Percentiles rank a stretch among this genome's conserved stretches.
Conservation (phyloP, 2,888 invertebrate genomes). For the Ornithoptera alexandrae region DNA sequence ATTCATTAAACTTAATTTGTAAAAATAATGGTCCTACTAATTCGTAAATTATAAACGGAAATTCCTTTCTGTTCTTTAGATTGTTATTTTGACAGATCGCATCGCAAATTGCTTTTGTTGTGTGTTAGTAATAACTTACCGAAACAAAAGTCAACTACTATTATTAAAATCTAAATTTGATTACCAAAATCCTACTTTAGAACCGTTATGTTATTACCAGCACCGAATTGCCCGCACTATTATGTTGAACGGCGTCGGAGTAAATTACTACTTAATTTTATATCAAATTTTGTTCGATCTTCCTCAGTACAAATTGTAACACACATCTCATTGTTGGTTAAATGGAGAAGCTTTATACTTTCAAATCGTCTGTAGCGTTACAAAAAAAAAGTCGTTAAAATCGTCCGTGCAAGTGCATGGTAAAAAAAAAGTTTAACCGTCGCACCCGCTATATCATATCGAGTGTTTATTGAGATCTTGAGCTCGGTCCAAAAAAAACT, state of each 20-base stretch:
- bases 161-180: conserved; percentile 7
- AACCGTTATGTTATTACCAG: conserved; percentile 18
- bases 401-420: conserved; percentile 34
- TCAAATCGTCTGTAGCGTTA: conserved; percentile 40
- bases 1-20: too few species aligned
- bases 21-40: too few species aligned
- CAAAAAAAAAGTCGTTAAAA: conserved; percentile 52
- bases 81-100: not conserved
- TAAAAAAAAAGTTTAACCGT: conserved; percentile 46
- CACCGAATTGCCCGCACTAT: not conserved
- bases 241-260: conserved; percentile 9
- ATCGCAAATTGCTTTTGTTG: not conserved
- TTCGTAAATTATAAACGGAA: too few species aligned
- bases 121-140: too few species aligned
- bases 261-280: conserved; percentile 29
- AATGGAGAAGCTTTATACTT: conserved; percentile 39
- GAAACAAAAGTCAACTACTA: not conserved
- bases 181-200: conserved; percentile 9
- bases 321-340: conserved; percentile 34
- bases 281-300: conserved; percentile 28
- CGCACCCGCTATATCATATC: conserved; percentile 48
- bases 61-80: too few species aligned
- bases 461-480: conserved; percentile 49
- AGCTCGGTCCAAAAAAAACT: conserved; percentile 51
- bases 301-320: conserved; percentile 28